Evolutionary conservation across 2,888 invertebrate genomes (phyloP).

Genomic region (Graphium colonna): DNA sequence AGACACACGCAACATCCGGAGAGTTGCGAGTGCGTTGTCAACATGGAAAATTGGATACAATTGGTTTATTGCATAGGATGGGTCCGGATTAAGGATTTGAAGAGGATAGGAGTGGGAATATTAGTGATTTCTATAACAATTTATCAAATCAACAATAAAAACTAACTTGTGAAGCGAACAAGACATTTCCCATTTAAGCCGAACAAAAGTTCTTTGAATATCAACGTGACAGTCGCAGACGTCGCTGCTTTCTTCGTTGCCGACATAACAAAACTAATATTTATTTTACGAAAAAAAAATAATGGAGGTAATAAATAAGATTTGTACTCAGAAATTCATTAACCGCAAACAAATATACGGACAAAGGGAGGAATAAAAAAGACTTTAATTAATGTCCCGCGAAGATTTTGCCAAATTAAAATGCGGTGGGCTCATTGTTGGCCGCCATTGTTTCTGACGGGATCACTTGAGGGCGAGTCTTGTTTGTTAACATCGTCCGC

Average conservation of each 20-base stretch:
- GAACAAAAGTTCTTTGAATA: conserved; percentile 9
- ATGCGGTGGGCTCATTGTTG: conserved; percentile 19
- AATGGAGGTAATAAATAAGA: conserved; percentile 16
- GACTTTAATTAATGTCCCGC: conserved; percentile 26
- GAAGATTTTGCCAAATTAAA: conserved; percentile 25
- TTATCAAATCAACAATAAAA: too few species aligned
- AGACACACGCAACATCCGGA: too few species aligned
- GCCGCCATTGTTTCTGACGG: conserved; percentile 15
- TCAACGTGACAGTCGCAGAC: conserved; percentile 5
- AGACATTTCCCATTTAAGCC: not conserved
- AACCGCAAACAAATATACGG: conserved; percentile 27
- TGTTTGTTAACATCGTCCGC: conserved; percentile 9
- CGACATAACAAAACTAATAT: conserved; percentile 17
- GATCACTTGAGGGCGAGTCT: conserved; percentile 6
- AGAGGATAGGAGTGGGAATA: too few species aligned
- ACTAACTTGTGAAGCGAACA: not conserved
- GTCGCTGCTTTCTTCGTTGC: conserved; percentile 3
- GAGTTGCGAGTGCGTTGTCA: too few species aligned
- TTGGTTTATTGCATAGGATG: too few species aligned
- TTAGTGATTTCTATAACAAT: too few species aligned
- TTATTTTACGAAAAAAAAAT: not conserved
- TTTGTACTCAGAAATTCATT: conserved; percentile 29
- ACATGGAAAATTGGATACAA: too few species aligned
- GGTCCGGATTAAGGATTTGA: too few species aligned
- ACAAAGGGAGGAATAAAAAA: conserved; percentile 17